A percentile compares a stretch with the other conserved stretches of the same genome.
These are phyloP conservation scores for Tonatia bakeri DNA, from an alignment of 2,113 vertebrate genomes.

Conservation along the genomic window DNA sequence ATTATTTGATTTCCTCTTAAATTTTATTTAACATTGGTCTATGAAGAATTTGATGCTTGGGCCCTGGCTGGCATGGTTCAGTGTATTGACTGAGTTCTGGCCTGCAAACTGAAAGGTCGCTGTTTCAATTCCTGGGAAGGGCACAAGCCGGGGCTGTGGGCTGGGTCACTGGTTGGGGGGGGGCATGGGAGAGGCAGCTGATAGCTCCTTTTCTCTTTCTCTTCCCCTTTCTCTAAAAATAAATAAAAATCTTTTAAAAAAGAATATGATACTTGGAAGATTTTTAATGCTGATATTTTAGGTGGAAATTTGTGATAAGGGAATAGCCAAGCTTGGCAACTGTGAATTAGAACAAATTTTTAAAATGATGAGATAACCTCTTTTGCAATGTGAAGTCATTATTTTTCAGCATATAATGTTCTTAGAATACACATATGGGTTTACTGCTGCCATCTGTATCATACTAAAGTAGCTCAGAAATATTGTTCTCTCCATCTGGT, in stretches of 20 bases:
- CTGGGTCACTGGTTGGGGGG: no score
- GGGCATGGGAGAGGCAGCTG: no score
- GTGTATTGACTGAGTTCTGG: no score
- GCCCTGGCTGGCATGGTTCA: no score
- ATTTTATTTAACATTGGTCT: background rate
- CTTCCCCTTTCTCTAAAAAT: no score
- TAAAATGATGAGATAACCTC: background rate
- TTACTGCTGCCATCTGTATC: constrained; percentile 29
- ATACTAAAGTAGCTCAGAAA: background rate
- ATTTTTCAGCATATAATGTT: background rate
- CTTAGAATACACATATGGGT: background rate
- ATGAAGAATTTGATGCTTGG: background rate
- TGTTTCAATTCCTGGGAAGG: no score
- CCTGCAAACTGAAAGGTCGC: no score
- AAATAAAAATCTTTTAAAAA: background rate
- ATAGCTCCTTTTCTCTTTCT: no score
- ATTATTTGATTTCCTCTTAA: constrained; percentile 25
- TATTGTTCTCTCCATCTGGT: background rate
- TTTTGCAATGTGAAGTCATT: background rate
- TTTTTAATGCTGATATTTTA: background rate
- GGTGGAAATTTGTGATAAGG: background rate
- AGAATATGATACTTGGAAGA: background rate
- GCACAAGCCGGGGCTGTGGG: no score
- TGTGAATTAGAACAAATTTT: background rate
- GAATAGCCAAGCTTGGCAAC: background rate